Base-by-base conservation (phyloP, 92 coral and sea anemone species). In the Porites divaricata region DNA sequence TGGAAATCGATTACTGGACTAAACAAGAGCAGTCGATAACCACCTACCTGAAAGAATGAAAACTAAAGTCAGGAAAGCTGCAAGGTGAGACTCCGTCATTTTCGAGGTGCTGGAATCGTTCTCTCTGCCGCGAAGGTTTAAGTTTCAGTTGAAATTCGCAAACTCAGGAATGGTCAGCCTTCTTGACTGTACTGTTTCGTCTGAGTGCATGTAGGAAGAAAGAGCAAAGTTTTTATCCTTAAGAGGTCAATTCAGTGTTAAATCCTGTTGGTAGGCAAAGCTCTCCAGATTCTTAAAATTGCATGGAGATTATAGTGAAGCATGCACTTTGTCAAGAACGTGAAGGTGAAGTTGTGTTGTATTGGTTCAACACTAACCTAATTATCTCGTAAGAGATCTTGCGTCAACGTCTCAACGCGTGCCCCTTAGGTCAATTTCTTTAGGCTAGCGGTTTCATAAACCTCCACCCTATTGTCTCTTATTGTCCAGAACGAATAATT, bases 301-400 rank as follows among this genome's bases (percentile, higher is more conserved):
- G 86, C 72, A 73, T 72, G 63, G 73, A 72, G 86, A 82, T 82
- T 82, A 82, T 71, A 20, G 57, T 51, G 78, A 85, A 78, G 92
- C 72, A 89, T 89, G 92, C 78, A 73, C 86, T 85, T 89, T 85
- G 89, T 89, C 92, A 89, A 69, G 68, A 80, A 65, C 6, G 45
- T 35, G 0, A 35, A 35, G 45, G 86, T 82, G 82, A 89, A 89
- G 83, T 89, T 85, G 72, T 86, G 83, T 26, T 63, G 67, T 89
- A 85, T 89, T 89, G 89, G 86, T 83, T 87, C 80, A 77, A 86
- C 87, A 73, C 84, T 66, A 75, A 75, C 90, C 77, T 89, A 88
- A 91, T 91, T 90, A 91, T 93, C 94, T 62, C 83, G 62, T 84
- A 76, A 88, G 91, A 78, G 90, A 91, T 91, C 90, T 89, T 87